Evolutionary conservation across 2,797 vertebrate species (phyloP).

Genomic region (Lagorchestes hirsutus): DNA sequence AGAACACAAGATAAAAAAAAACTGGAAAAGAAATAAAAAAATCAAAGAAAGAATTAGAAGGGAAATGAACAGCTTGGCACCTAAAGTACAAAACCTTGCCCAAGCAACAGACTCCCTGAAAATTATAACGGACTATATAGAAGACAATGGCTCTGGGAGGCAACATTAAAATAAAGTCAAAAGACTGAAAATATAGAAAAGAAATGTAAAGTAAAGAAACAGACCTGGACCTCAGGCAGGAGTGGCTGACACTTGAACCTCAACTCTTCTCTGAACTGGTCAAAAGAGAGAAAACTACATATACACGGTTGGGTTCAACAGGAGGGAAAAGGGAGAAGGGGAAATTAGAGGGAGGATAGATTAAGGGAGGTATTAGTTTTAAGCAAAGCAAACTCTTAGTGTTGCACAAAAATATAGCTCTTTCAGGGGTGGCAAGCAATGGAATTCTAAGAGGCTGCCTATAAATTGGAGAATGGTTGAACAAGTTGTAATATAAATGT

Average conservation of each 20-base stretch:
- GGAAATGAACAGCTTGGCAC: neutral
- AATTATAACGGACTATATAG: neutral
- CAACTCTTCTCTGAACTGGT: too few relatives aligned
- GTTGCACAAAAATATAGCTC: too few relatives aligned
- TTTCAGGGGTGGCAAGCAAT: too few relatives aligned
- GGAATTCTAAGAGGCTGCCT: too few relatives aligned
- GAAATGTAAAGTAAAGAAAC: neutral
- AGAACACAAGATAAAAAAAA: neutral
- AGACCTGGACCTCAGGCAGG: neutral
- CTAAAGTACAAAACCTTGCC: neutral
- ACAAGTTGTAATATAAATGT: too few relatives aligned
- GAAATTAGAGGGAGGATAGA: too few relatives aligned
- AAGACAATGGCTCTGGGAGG: neutral
- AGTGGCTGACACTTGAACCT: neutral
- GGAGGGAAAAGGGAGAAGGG: too few relatives aligned
- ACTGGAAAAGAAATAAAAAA: neutral
- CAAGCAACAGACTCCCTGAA: neutral
- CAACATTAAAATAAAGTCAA: neutral
- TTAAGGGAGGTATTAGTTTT: too few relatives aligned
- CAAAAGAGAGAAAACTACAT: too few relatives aligned
- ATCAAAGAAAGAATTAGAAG: neutral
- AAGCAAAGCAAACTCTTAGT: too few relatives aligned
- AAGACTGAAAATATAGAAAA: neutral
- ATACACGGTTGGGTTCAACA: too few relatives aligned
- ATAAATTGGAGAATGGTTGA: too few relatives aligned